Base-by-base conservation (phyloP, 2,797 vertebrate species). In the Bradypodion pumilum region DNA sequence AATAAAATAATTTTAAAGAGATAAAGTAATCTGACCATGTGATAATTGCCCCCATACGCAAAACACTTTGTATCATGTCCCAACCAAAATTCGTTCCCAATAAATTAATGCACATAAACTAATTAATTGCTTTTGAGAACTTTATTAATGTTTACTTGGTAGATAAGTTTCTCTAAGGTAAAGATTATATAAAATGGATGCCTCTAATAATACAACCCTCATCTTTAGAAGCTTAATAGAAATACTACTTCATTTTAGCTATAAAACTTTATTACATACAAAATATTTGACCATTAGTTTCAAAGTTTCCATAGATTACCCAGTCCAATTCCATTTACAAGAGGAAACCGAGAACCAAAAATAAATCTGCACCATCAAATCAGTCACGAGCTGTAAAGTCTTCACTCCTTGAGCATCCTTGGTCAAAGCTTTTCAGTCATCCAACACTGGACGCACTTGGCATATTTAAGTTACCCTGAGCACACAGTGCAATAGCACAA, bases 391-490 rank as follows among this genome's bases (percentile, higher is more conserved):
- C 93, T 86, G 90, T 44, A 27, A 94, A 93, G 93, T 91, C 91
- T 93, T 91, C 90, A 90, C 89, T 85, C 78, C 80, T 89, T 86
- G 91, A 0, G 88, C 82, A 92, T 92, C 90, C 94, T 94, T 93
- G 93, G 93, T 92, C 94, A 94, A 93, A 95, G 90, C 94, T 91
- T 89, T 37, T 65, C 88, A 84, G 90, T 90, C 90, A 91, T 92
- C 89, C 88, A 88, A 95, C 92, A 88, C 78, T 86, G 86, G 89
- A 93, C 95, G 95, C 87, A 88, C 92, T 84, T 92, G 91, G 93
- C 91, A 94, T 78, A 84, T 94, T 93, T 95, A 93, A 95, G 94
- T 95, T 92, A 95, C 95, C 96, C 95, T 96, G 95, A 96, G 96
- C 94, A 92, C 94, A 91, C 90, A 94, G 95, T 94, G 92, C 95